Conservation (phyloP, 2,797 vertebrate genomes). For the Onychomys torridus region DNA sequence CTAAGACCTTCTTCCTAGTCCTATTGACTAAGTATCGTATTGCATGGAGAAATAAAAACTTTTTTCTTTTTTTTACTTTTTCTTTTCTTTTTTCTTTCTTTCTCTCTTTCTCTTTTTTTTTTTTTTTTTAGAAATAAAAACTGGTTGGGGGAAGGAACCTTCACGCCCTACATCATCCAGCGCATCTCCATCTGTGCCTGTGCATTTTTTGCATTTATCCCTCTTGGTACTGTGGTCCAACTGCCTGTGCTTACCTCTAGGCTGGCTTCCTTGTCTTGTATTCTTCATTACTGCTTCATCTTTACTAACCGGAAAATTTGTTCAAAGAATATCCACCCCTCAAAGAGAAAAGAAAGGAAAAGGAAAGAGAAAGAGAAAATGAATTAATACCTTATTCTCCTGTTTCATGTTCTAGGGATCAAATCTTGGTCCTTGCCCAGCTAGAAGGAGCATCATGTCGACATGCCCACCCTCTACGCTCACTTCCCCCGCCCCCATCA, state of each 20-base stretch:
- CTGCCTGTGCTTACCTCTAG: background rate
- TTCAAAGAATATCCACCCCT: background rate
- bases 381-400: background rate
- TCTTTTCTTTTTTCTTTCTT: too few species aligned
- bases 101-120: too few species aligned
- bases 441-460: background rate
- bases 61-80: too few species aligned
- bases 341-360: background rate
- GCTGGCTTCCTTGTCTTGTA: background rate
- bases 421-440: background rate
- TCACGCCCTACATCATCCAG: accelerated
- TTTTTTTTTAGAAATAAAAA: conserved; percentile 12
- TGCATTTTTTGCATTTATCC: background rate
- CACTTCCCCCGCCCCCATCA: background rate
- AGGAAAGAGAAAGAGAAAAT: background rate
- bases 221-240: accelerated
- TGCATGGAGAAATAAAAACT: background rate
- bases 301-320: background rate
- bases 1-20: background rate
- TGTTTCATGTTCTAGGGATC: background rate
- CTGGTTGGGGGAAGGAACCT: background rate
- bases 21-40: background rate
- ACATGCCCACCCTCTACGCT: background rate
- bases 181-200: background rate
- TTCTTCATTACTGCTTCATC: background rate